These are phyloP conservation scores for Campaea margaritaria DNA, from an alignment of 2,888 invertebrate genomes.

Conservation along the genomic window DNA sequence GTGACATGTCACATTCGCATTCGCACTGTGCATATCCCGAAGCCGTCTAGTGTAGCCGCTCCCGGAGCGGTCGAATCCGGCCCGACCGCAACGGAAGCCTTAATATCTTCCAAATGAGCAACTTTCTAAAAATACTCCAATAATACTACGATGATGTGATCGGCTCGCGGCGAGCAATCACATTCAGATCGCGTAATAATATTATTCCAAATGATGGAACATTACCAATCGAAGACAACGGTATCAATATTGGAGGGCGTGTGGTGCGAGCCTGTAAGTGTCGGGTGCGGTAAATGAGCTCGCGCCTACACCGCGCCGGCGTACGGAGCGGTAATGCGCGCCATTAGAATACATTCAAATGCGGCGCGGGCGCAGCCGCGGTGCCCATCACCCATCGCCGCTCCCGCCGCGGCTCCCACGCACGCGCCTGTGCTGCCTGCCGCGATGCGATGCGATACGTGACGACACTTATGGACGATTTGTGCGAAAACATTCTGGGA, in stretches of 20 bases:
- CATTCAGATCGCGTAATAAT: conserved; percentile 37
- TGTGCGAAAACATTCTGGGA: conserved; percentile 7
- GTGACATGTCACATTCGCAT: too few species aligned
- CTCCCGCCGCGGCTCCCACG: conserved; percentile 30
- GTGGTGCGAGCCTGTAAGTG: conserved; percentile 35
- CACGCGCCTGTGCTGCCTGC: conserved; percentile 16
- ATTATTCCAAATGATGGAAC: conserved; percentile 38
- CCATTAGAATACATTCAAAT: conserved; percentile 46
- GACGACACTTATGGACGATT: conserved; percentile 22
- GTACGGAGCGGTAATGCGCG: conserved; percentile 18
- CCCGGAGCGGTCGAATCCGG: background rate
- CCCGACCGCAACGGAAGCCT: conserved; percentile 14
- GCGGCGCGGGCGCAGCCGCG: conserved; percentile 7
- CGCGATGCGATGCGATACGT: conserved; percentile 20
- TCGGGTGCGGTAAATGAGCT: conserved; percentile 41
- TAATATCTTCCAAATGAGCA: conserved; percentile 13
- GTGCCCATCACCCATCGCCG: conserved; percentile 10
- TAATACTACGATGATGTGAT: conserved; percentile 26
- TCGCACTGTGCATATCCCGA: too few species aligned
- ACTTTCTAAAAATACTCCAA: conserved; percentile 17
- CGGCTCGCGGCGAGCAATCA: conserved; percentile 31
- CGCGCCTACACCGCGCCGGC: conserved; percentile 26
- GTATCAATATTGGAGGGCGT: conserved; percentile 38
- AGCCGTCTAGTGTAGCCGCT: conserved; percentile 6
- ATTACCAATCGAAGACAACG: conserved; percentile 33